These are phyloP conservation scores for Apodemia duryi DNA, from an alignment of 2,888 invertebrate species.

Conservation along the genomic window DNA sequence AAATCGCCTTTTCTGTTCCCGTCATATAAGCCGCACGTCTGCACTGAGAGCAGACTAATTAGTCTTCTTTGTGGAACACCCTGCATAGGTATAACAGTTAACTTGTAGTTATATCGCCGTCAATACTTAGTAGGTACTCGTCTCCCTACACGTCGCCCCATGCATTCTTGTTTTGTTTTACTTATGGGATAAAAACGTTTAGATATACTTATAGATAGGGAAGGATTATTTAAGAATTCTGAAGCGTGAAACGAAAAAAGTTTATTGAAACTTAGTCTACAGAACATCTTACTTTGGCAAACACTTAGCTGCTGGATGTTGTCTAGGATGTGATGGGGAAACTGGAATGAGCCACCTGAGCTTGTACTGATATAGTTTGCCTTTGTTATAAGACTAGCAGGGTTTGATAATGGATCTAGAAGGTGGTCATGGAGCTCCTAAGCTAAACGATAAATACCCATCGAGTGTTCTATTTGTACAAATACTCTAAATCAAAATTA, in stretches of 20 bases:
- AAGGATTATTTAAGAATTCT: neutral
- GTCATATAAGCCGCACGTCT: slow-evolving; percentile 24
- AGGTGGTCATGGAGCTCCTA: too few relatives aligned
- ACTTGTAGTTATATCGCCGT: slow-evolving; percentile 29
- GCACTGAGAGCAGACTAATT: slow-evolving; percentile 43
- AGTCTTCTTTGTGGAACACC: slow-evolving; percentile 44
- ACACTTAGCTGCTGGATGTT: too few relatives aligned
- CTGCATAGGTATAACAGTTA: slow-evolving; percentile 27
- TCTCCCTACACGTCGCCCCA: slow-evolving; percentile 2
- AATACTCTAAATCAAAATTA: too few relatives aligned
- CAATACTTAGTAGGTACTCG: slow-evolving; percentile 22
- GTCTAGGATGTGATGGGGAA: too few relatives aligned
- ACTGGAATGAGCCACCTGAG: too few relatives aligned
- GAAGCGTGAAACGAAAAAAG: neutral
- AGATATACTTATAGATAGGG: neutral
- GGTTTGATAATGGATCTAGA: too few relatives aligned
- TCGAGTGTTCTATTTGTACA: too few relatives aligned
- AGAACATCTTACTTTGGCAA: too few relatives aligned
- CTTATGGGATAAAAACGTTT: neutral
- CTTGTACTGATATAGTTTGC: too few relatives aligned
- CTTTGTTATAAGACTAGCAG: too few relatives aligned
- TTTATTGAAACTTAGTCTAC: neutral
- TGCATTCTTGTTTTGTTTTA: slow-evolving; percentile 7
- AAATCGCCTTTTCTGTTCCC: slow-evolving; percentile 45
- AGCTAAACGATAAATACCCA: too few relatives aligned